Base-by-base conservation (phyloP, 2,888 invertebrate genomes). In the Dascillus cervinus region DNA sequence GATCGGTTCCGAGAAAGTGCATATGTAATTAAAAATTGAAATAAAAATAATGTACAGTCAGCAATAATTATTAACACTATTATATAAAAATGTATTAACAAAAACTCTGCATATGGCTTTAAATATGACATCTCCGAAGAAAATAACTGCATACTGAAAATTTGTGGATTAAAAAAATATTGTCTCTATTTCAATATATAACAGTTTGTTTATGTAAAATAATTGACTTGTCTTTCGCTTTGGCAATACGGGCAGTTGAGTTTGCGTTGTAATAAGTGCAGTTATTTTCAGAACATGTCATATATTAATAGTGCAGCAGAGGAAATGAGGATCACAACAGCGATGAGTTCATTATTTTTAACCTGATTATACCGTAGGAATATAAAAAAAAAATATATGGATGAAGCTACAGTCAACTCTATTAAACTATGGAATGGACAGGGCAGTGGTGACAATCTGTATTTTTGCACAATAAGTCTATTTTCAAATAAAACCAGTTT, bases 351-450 rank as follows among this genome's bases (percentile, higher is more conserved):
- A n/a, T n/a, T 36, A 36, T 31, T 44, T 27, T 29, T 29, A 31
- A 14, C 19, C 20, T 15, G 10, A 26, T 37, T 26, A 32, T 28
- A 31, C 38, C 34, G 31, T 38, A 39, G 26, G 31, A 24, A 29
- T 39, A 34, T 34, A 34, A 34, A 38, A 34, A n/a, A n/a, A n/a
- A n/a, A n/a, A n/a, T n/a, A 32, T 39, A 39, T 39, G 39, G 22
- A 26, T 32, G 38, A 38, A 38, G 34, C 29, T 34, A 34, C 19
- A 32, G 35, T 39, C 32, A 27, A 22, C 22, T 33, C 30, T 35
- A 39, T 32, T 28, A 30, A 41, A 41, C 47, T 51, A 52, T 52
- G 55, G 55, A 55, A 55, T 55, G 55, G 49, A 50, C 41, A 44
- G 48, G 55, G 50, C 52, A 53, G 55, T 55, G 48, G 42, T 36